A percentile compares a stretch with the other conserved stretches of the same genome.
Conservation (phyloP, 2,888 invertebrate species). For the Petrolisthes manimaculis region DNA sequence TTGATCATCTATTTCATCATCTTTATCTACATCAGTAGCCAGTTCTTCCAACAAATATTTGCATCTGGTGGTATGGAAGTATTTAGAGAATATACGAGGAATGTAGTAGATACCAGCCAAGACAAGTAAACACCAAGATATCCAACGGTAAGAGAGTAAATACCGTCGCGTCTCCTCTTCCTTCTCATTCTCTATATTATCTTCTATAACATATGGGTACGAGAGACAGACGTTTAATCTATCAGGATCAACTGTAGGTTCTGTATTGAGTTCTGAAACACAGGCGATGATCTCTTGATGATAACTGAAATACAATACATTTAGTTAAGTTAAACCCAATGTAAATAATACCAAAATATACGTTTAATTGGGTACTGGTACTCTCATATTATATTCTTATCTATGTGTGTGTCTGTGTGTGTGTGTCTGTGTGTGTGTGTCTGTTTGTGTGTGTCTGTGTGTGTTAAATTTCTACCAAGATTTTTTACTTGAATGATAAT, state of each 20-base stretch:
- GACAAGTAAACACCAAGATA: conserved; percentile 59
- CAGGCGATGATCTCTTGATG: conserved; percentile 65
- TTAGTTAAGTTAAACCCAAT: background rate
- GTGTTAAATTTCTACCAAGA: too few species aligned
- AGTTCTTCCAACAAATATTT: conserved; percentile 64
- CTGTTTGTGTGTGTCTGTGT: too few species aligned
- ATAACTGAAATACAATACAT: conserved; percentile 62
- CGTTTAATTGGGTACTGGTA: too few species aligned
- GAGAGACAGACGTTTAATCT: conserved; percentile 65
- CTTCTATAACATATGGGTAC: conserved; percentile 62
- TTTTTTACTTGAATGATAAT: too few species aligned
- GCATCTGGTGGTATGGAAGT: conserved; percentile 57
- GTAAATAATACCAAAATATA: too few species aligned
- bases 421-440: too few species aligned
- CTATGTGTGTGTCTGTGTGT: too few species aligned
- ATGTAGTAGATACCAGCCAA: conserved; percentile 61
- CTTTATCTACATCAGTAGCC: conserved; percentile 45
- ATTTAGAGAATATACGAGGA: conserved; percentile 62
- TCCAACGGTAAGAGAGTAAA: conserved; percentile 63
- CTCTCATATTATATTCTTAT: too few species aligned
- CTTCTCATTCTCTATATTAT: too few species aligned
- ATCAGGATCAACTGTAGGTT: conserved; percentile 62
- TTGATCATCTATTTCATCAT: conserved; percentile 56
- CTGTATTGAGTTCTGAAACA: conserved; percentile 65
- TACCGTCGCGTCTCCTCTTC: conserved; percentile 41